Percentiles rank a stretch among this genome's conserved stretches.
Conservation (phyloP, 2,113 vertebrate genomes). For the Campylomormyrus tamandua region DNA sequence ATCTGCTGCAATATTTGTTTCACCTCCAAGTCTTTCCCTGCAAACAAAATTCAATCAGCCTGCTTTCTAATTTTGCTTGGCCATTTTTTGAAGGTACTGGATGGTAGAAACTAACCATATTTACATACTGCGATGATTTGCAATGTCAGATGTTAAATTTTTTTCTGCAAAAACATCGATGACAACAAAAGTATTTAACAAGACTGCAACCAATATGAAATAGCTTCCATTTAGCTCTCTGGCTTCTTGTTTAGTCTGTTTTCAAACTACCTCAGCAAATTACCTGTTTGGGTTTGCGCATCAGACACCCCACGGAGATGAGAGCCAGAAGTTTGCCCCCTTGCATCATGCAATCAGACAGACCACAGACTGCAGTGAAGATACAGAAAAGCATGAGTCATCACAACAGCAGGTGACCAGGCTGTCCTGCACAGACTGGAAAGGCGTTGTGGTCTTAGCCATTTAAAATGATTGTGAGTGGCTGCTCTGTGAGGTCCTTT, state of each 20-base stretch:
- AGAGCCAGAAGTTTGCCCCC: background rate
- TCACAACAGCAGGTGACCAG: background rate
- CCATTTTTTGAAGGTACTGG: background rate
- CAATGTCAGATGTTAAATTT: background rate
- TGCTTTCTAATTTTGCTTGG: background rate
- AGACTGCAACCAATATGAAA: background rate
- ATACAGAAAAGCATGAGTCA: background rate
- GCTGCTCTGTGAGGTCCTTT: background rate
- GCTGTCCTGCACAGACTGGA: background rate
- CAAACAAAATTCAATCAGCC: background rate
- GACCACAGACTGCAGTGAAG: background rate
- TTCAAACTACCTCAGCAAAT: background rate
- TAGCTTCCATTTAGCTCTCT: background rate
- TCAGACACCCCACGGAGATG: background rate
- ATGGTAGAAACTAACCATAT: background rate
- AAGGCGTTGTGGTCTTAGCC: background rate
- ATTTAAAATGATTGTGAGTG: background rate
- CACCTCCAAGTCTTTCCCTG: background rate
- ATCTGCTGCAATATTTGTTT: background rate
- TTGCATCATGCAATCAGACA: background rate
- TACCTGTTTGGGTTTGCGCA: background rate
- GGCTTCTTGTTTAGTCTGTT: background rate
- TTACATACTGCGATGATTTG: background rate
- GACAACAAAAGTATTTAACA: background rate
- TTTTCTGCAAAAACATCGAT: background rate